Evolutionary conservation across 2,888 invertebrate genomes (phyloP).

Genomic region (Yponomeuta evonymella): DNA sequence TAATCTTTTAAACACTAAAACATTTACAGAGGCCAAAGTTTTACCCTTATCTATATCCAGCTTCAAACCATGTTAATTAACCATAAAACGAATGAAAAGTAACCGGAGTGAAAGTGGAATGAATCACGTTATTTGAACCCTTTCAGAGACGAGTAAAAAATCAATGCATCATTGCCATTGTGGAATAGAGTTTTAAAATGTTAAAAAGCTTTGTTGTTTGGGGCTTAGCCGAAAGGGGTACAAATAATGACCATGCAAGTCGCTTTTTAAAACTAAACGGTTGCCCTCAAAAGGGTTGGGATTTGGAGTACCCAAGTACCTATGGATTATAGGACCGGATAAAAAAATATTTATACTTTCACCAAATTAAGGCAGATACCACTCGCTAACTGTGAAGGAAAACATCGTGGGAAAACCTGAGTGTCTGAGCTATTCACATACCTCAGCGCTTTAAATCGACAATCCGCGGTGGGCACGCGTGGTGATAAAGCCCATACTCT

Average conservation of each 20-base stretch:
- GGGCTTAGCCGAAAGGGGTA: slow-evolving; percentile 67
- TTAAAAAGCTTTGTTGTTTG: slow-evolving; percentile 73
- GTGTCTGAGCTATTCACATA: too few relatives aligned
- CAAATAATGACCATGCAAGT: slow-evolving; percentile 73
- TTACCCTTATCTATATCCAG: slow-evolving; percentile 37
- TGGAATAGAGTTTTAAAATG: slow-evolving; percentile 67
- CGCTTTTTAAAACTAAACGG: slow-evolving; percentile 67
- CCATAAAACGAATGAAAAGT: background rate
- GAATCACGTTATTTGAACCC: background rate
- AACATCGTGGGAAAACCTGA: background rate
- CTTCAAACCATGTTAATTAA: background rate
- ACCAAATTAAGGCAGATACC: too few relatives aligned
- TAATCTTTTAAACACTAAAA: slow-evolving; percentile 76
- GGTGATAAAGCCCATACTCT: too few relatives aligned
- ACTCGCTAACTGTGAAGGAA: background rate
- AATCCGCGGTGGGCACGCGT: too few relatives aligned
- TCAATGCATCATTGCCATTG: slow-evolving; percentile 58
- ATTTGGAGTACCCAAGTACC: background rate
- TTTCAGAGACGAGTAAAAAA: slow-evolving; percentile 41
- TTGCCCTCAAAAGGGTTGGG: slow-evolving; percentile 23
- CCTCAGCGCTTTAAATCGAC: too few relatives aligned
- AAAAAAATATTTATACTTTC: background rate
- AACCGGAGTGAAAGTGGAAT: background rate
- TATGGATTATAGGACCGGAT: too few relatives aligned
- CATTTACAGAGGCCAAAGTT: slow-evolving; percentile 54